Base-by-base conservation (phyloP, 2,113 vertebrate genomes). In the Bubo blakistoni region DNA sequence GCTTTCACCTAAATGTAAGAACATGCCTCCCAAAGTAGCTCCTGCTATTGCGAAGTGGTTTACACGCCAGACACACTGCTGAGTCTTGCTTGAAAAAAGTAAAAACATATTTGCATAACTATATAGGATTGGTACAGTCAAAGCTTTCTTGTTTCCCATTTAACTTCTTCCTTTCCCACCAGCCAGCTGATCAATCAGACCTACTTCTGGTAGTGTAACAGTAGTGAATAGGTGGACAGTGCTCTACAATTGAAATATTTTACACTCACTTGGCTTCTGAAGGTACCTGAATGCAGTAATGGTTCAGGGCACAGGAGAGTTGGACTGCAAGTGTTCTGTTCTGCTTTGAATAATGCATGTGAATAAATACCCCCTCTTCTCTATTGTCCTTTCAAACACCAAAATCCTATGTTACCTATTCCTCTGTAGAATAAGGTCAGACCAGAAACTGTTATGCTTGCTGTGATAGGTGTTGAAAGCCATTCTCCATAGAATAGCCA, bases 141-240 rank as follows among this genome's bases (percentile, higher is more conserved):
- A 38, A 49, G 58, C n/a, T 19, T 8, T 9, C 71, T 44, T 78
- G 19, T 47, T 73, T 55, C 65, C 40, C 8, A 1, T 62, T 69
- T 38, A 57, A 57, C 38, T 27, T 38, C 83, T 38, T 30, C 47
- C 16, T 30, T 67, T 87, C 65, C 52, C n/a, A 54, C 16, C 47
- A 57, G 34, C 65, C 58, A n/a, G 32, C 13, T 42, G 55, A 62
- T 46, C 24, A 20, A 2, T 21, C 54, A 52, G n/a, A 36, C 26
- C 29, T 65, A 15, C 19, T 63, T n/a, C 44, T 36, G 30, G 22
- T 11, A 27, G 44, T 1, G 6, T 0, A 0, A 19, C 22, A 62
- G 32, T 2, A 62, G 77, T 1, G 6, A 52, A 40, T 4, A 29
- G 20, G 72, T 8, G 27, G 73, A 22, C 42, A 36, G 67, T 14